Evolutionary conservation across 2,888 invertebrate species (phyloP).

Genomic region (Glyphotaelius pellucidus): DNA sequence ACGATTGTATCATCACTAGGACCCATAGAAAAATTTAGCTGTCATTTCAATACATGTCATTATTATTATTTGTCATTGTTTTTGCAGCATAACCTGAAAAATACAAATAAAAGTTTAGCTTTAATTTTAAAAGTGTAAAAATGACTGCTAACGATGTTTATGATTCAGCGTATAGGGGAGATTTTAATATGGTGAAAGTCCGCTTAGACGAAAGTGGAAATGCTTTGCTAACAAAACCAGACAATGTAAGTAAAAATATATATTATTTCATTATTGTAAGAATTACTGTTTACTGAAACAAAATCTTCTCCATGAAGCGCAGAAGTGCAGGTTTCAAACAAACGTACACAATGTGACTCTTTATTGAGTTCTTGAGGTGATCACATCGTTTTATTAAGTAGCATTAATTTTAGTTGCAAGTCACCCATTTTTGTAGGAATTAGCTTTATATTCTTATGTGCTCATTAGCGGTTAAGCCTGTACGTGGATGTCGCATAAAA

Average conservation of each 20-base stretch:
- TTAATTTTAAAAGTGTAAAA: neutral
- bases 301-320: neutral
- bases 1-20: neutral
- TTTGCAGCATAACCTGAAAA: constrained; percentile 46
- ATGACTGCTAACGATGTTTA: constrained; percentile 70
- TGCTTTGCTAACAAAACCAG: constrained; percentile 66
- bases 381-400: neutral
- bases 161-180: constrained; percentile 85
- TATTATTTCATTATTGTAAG: neutral
- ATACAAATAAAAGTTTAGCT: constrained; percentile 16
- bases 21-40: neutral
- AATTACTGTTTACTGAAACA: neutral
- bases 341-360: neutral
- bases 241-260: constrained; percentile 51
- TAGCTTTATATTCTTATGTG: no score
- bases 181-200: constrained; percentile 81
- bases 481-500: no score
- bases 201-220: constrained; percentile 77
- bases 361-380: neutral
- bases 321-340: neutral
- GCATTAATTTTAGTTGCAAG: no score
- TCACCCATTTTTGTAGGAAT: no score
- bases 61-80: constrained; percentile 15
- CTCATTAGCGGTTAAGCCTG: no score
- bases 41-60: neutral